phyloP scores from a whole-genome alignment of 1,140 invertebrate genomes.

The Nebria ingens region DNA sequence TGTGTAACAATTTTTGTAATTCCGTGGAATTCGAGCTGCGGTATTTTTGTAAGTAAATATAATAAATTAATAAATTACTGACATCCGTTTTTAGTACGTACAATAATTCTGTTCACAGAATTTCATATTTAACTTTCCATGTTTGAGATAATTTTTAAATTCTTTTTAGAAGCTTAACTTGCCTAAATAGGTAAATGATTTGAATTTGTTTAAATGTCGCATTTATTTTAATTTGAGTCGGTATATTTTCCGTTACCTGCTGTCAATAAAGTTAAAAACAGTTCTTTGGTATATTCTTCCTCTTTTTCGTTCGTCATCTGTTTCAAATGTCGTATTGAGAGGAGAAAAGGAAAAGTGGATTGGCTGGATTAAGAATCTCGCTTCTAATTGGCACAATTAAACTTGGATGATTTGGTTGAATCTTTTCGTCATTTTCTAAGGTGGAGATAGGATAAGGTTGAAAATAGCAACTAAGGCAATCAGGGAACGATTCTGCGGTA shows the following conservation, averaged over 20 bases:
- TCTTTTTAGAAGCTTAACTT: not conserved
- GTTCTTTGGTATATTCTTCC: not conserved
- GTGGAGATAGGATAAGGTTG: too few relatives aligned
- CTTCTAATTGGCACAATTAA: conserved; percentile 9
- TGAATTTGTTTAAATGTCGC: too few relatives aligned
- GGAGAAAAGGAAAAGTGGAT: not conserved
- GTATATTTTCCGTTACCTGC: too few relatives aligned
- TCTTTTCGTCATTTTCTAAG: too few relatives aligned
- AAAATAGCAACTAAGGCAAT: too few relatives aligned
- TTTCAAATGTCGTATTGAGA: not conserved
- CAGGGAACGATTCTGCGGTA: too few relatives aligned
- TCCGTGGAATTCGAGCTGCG: too few relatives aligned
- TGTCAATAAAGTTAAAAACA: too few relatives aligned
- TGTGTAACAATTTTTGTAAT: too few relatives aligned
- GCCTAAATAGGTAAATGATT: too few relatives aligned
- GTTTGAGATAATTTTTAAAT: not conserved
- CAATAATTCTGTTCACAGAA: not conserved
- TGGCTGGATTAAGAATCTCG: not conserved
- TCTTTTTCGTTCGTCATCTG: conserved; percentile 4
- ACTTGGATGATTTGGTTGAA: not conserved
- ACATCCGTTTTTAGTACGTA: not conserved
- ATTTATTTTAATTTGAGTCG: too few relatives aligned
- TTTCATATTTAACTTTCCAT: not conserved
- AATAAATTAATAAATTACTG: not conserved
- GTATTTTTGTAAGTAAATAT: too few relatives aligned